phyloP scores from a whole-genome alignment of 2,797 vertebrate genomes.

The Xenops minutus region DNA sequence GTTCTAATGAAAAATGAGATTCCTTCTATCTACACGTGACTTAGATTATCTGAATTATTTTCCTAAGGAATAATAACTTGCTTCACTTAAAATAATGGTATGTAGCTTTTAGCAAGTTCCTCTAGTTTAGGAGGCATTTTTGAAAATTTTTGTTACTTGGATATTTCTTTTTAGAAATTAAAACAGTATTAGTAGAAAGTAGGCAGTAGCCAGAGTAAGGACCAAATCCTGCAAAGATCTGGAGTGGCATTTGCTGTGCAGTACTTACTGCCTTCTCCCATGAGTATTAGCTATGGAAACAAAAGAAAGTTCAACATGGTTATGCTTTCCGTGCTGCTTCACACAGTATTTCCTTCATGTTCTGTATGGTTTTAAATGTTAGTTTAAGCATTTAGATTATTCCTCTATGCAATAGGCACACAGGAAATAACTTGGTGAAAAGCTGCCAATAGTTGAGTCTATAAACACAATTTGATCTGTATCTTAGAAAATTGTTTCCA shows the following conservation, averaged over 20 bases:
- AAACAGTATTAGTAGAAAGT: background rate
- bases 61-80: background rate
- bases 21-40: background rate
- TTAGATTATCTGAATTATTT: background rate
- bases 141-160: background rate
- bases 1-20: background rate
- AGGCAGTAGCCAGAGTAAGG: background rate
- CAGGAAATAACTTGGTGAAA: constrained; percentile 69
- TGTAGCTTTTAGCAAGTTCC: background rate
- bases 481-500: constrained; percentile 72
- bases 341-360: constrained; percentile 36
- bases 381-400: constrained; percentile 63
- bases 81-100: background rate
- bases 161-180: background rate
- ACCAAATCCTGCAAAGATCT: background rate
- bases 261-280: background rate
- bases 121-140: background rate
- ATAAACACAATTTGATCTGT: constrained; percentile 75
- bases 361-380: constrained; percentile 49
- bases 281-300: background rate
- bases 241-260: background rate
- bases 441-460: constrained; percentile 66
- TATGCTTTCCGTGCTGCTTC: constrained; percentile 28
- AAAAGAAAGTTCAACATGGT: constrained; percentile 37
- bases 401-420: constrained; percentile 60